phyloP scores from a whole-genome alignment of 2,888 invertebrate species.

The Parnassius glacialis region DNA sequence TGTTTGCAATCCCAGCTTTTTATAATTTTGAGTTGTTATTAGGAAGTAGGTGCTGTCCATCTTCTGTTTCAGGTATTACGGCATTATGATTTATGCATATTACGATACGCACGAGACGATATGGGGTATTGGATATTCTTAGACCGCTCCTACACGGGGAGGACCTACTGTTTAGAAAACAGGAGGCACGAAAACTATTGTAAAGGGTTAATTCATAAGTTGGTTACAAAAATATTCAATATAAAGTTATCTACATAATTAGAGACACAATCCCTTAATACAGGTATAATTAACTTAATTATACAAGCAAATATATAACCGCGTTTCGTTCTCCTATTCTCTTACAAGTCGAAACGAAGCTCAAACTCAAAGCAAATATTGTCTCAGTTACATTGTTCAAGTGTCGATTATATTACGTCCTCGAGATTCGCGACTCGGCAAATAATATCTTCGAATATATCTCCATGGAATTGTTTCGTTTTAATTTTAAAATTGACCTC shows the following conservation, averaged over 20 bases:
- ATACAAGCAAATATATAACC: constrained; percentile 28
- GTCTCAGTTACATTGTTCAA: constrained; percentile 31
- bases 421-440: constrained; percentile 23
- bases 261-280: constrained; percentile 25
- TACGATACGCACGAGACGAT: no score
- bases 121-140: no score
- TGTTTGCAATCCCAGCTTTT: no score
- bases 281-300: constrained; percentile 31
- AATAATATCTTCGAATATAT: constrained; percentile 25
- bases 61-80: no score
- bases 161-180: no score
- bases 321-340: constrained; percentile 21
- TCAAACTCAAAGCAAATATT: constrained; percentile 29
- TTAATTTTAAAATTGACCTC: constrained; percentile 20
- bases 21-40: no score
- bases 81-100: no score
- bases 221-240: constrained; percentile 8
- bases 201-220: not conserved
- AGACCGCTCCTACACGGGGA: no score
- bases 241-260: constrained; percentile 10
- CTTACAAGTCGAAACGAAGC: constrained; percentile 23
- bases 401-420: constrained; percentile 29
- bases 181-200: not conserved
- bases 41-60: no score
- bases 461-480: constrained; percentile 24